Evolutionary conservation across 2,113 vertebrate genomes (phyloP).

Genomic region (Elaphurus davidianus): DNA sequence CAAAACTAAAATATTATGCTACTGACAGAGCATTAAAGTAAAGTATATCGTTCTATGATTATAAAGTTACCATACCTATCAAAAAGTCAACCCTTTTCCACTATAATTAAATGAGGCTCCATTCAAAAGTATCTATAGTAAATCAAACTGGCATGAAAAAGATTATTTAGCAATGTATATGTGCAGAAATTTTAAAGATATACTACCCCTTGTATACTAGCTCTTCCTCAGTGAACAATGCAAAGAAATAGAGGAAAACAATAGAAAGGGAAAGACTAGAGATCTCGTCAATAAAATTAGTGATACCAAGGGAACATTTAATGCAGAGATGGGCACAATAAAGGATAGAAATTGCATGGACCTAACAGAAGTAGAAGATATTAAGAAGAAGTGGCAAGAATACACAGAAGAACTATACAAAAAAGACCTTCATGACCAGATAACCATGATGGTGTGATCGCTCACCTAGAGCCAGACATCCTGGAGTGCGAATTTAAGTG

Average conservation of each 20-base stretch:
- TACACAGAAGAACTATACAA: not conserved
- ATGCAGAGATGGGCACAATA: not conserved
- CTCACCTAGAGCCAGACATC: not conserved
- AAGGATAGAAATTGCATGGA: not conserved
- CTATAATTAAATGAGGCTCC: not conserved
- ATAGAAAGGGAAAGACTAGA: not conserved
- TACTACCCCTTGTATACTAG: not conserved
- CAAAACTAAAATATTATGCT: not conserved
- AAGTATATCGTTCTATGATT: not conserved
- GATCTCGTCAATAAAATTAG: not conserved
- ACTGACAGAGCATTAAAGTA: not conserved
- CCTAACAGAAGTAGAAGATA: not conserved
- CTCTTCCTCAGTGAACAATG: not conserved
- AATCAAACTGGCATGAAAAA: not conserved
- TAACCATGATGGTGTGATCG: not conserved
- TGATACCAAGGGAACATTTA: not conserved
- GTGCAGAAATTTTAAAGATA: not conserved
- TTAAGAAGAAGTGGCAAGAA: not conserved
- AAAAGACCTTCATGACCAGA: not conserved
- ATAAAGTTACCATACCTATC: not conserved
- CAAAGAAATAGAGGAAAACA: not conserved
- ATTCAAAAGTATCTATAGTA: not conserved
- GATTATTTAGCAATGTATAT: not conserved
- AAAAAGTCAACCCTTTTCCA: not conserved
- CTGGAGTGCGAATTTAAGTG: not conserved